phyloP scores from a whole-genome alignment of 2,113 vertebrate species.

The Pedionomus torquatus region DNA sequence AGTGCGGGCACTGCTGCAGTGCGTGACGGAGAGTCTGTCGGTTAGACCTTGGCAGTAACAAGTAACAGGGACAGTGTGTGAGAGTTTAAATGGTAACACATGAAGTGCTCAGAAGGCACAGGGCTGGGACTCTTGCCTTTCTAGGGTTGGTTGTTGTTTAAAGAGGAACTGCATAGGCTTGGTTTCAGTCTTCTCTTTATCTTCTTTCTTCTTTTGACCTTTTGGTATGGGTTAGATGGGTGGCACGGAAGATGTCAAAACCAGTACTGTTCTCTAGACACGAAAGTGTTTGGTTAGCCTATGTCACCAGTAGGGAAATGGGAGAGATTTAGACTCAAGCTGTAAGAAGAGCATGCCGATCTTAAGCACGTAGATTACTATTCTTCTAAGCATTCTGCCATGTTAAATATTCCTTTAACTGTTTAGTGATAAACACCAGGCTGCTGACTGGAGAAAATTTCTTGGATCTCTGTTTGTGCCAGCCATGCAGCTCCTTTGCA shows the following conservation, averaged over 20 bases:
- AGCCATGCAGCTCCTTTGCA: background rate
- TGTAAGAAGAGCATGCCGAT: background rate
- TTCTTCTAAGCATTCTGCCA: background rate
- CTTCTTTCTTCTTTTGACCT: background rate
- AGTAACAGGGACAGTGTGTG: no score
- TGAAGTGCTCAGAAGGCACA: no score
- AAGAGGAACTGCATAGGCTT: background rate
- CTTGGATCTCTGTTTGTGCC: background rate
- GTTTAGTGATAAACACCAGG: background rate
- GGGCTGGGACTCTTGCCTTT: no score
- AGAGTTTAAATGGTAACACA: fast-evolving
- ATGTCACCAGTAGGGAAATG: fast-evolving
- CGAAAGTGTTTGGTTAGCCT: background rate
- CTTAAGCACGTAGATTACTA: background rate
- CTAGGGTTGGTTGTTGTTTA: background rate
- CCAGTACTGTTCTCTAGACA: background rate
- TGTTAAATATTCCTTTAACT: background rate
- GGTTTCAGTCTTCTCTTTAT: background rate
- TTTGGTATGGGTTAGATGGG: background rate
- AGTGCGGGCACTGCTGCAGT: no score
- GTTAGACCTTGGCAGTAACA: background rate
- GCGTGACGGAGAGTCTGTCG: background rate
- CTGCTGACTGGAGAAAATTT: no score
- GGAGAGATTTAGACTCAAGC: background rate
- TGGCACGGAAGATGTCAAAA: no score